These are phyloP conservation scores for Steatornis caripensis DNA, from an alignment of 2,113 vertebrate genomes.

Conservation along the genomic window DNA sequence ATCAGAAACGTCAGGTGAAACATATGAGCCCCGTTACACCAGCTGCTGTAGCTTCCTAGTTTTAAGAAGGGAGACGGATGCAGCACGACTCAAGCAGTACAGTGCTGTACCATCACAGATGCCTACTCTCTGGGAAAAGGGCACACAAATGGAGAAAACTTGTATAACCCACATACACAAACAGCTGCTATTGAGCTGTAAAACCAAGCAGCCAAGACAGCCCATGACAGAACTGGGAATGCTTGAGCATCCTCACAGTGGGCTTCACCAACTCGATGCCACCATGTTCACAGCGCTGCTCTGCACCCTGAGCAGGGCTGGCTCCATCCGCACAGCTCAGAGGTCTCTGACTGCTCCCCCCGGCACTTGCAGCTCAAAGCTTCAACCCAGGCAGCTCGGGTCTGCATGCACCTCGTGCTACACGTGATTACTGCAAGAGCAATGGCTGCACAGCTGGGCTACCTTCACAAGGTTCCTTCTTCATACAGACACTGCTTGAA, in stretches of 20 bases:
- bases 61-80: background rate
- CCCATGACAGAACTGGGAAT: background rate
- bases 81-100: background rate
- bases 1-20: background rate
- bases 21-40: background rate
- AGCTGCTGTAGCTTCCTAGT: background rate
- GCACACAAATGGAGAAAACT: background rate
- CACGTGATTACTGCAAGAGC: fast-evolving
- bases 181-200: background rate
- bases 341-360: background rate
- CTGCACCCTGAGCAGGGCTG: fast-evolving
- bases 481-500: fast-evolving
- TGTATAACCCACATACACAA: fast-evolving
- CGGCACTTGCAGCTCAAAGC: background rate
- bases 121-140: background rate
- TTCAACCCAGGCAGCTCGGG: fast-evolving
- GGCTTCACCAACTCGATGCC: background rate
- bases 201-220: background rate
- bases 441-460: background rate
- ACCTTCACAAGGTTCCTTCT: background rate
- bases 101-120: background rate
- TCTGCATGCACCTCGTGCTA: background rate
- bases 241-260: background rate
- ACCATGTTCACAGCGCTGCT: fast-evolving
- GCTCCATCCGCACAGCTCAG: background rate